These are phyloP conservation scores for Stictocephala bisonia DNA, from an alignment of 2,888 invertebrate species.

Conservation along the genomic window DNA sequence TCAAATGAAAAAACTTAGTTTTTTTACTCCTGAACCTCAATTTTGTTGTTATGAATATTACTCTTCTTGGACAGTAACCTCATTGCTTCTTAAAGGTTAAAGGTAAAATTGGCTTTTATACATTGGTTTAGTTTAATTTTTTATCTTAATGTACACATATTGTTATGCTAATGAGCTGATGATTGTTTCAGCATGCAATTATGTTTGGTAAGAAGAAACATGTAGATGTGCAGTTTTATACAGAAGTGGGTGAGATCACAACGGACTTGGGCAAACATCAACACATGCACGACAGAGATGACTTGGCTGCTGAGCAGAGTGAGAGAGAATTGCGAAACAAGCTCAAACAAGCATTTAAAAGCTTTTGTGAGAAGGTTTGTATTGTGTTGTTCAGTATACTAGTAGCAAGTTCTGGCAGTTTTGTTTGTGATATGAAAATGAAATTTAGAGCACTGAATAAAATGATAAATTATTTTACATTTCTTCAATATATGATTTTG, in stretches of 20 bases:
- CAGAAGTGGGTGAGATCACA: slow-evolving; percentile 99
- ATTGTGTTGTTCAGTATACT: not conserved
- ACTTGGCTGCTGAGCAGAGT: slow-evolving; percentile 98
- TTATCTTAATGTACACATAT: not conserved
- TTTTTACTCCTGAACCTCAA: no score
- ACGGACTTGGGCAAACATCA: slow-evolving; percentile 99
- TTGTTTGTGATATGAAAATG: not conserved
- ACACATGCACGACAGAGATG: slow-evolving; percentile 99
- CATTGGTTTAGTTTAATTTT: not conserved
- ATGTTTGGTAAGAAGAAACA: slow-evolving; percentile 99
- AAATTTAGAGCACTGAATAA: no score
- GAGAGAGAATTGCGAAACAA: slow-evolving; percentile 97
- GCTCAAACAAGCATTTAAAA: slow-evolving; percentile 96
- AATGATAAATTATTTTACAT: no score
- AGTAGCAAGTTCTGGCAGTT: no score
- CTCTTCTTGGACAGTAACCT: no score
- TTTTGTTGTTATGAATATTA: no score
- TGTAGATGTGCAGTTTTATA: slow-evolving; percentile 98
- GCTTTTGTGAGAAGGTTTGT: slow-evolving; percentile 93
- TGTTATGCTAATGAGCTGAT: not conserved
- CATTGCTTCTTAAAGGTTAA: no score
- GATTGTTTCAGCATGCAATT: slow-evolving; percentile 82
- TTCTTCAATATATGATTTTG: no score
- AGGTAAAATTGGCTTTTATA: no score
- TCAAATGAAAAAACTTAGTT: no score